Base-by-base conservation (phyloP, 2,888 invertebrate genomes). In the Aspidiotus destructor region DNA sequence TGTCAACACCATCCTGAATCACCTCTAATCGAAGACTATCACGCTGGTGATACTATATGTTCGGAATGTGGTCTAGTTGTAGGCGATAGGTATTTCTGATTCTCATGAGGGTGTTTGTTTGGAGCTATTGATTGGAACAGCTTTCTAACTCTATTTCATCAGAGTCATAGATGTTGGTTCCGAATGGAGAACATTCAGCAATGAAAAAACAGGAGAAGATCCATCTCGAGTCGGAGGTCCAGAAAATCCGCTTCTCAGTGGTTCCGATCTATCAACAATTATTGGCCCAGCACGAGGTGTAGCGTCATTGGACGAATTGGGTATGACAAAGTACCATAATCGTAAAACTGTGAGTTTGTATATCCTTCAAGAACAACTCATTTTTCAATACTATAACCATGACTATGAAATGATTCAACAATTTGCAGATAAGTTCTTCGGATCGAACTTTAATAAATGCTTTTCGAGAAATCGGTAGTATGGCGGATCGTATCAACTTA, bases 121-220 rank as follows among this genome's bases (percentile, higher is more conserved):
- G 1, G 28, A n/a, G 7, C 16, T 41, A 8, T 11, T 41, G n/a
- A 28, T 53, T 54, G 44, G 17, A 42, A 62, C 7, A 52, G 5
- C 1, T 16, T n/a, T 11, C 17, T 52, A 6, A 28, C 28, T 28
- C 28, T 10, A 76, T 28, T 48, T 48, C 70, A 73, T 15, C 78
- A 94, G 97, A 77, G 95, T 99, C 1, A 96, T 99, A 73, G 99
- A 99, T 80, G 99, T 99, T n/a, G 97, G 99, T 48, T 97, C 98
- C 6, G 99, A 99, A 79, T 99, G 99, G 99, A 85, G 99, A 77
- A 99, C 98, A 70, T 99, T 99, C 79, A 96, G 95, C 76, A 99
- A 98, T 78, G 99, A 99, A 77, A 97, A 96, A 76, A 87, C 89
- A 67, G 40, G 60, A 41, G 92, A 92, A 0, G 99, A 99, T 79